Percentiles rank a stretch among this genome's conserved stretches.
phyloP scores from a whole-genome alignment of 2,797 vertebrate species.

The Sandelia bainsii region DNA sequence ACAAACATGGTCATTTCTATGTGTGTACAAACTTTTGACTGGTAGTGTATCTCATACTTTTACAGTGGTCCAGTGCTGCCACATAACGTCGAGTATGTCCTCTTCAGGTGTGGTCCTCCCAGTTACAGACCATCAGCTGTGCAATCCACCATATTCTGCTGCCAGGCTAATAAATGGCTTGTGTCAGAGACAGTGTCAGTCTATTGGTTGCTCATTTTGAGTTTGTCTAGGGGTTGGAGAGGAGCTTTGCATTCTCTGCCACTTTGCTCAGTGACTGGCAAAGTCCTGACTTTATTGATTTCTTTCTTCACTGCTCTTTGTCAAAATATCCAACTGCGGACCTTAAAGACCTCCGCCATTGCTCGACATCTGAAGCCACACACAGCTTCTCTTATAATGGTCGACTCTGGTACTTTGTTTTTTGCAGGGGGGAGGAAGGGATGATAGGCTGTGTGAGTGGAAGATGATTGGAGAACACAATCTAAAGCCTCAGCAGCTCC shows the following conservation, averaged over 20 bases:
- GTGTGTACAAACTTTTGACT: too few relatives aligned
- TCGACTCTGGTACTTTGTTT: constrained; percentile 73
- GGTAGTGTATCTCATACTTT: constrained; percentile 35
- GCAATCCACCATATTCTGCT: constrained; percentile 85
- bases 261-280: constrained; percentile 87
- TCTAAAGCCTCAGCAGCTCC: constrained; percentile 89
- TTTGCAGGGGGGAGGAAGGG: constrained; percentile 63
- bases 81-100: constrained; percentile 70
- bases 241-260: constrained; percentile 81
- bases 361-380: constrained; percentile 83
- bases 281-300: constrained; percentile 96
- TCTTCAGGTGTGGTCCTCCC: constrained; percentile 89
- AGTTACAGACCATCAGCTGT: constrained; percentile 84
- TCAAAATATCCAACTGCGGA: constrained; percentile 95
- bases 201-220: constrained; percentile 93
- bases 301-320: constrained; percentile 95
- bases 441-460: constrained; percentile 74
- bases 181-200: constrained; percentile 93
- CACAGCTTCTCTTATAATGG: constrained; percentile 65
- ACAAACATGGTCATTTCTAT: too few relatives aligned
- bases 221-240: constrained; percentile 91
- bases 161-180: constrained; percentile 92
- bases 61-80: constrained; percentile 16
- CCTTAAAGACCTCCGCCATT: constrained; percentile 93
- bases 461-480: constrained; percentile 88